phyloP scores from a whole-genome alignment of 2,113 vertebrate genomes.

The Dermatemys mawii region DNA sequence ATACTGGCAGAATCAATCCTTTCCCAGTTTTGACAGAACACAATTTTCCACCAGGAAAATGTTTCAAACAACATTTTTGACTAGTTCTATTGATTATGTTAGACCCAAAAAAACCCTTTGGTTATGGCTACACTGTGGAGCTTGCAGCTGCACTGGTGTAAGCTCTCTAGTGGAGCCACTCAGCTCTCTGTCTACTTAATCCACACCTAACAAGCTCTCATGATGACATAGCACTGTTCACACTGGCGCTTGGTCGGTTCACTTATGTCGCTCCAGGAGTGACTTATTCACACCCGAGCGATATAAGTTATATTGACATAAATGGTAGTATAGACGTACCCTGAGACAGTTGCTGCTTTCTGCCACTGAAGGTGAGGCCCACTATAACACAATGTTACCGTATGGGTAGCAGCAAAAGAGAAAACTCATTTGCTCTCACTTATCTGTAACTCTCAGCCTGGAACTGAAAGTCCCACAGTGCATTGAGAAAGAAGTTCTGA shows the following conservation, averaged over 20 bases:
- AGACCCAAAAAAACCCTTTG: background rate
- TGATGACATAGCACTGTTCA: too few relatives aligned
- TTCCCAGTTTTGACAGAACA: background rate
- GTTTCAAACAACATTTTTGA: background rate
- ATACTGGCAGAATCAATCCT: background rate
- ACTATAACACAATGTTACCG: background rate
- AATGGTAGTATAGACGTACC: too few relatives aligned
- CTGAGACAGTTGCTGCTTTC: background rate
- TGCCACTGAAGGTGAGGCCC: slow-evolving; percentile 2
- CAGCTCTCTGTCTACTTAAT: too few relatives aligned
- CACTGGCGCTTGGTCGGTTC: too few relatives aligned
- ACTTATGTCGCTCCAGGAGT: too few relatives aligned
- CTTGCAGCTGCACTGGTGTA: too few relatives aligned
- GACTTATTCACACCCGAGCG: too few relatives aligned
- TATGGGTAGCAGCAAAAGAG: background rate
- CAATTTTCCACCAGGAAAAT: background rate
- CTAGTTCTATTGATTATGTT: background rate
- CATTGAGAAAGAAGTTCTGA: accelerated
- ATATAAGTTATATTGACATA: too few relatives aligned
- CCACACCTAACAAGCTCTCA: too few relatives aligned
- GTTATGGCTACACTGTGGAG: too few relatives aligned
- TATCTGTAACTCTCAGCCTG: slow-evolving; percentile 2
- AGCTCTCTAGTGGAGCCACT: too few relatives aligned
- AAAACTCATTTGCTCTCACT: background rate
- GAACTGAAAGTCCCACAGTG: background rate